Evolutionary conservation across 2,797 vertebrate species (phyloP).

Genomic region (Silurus lanzhouensis): DNA sequence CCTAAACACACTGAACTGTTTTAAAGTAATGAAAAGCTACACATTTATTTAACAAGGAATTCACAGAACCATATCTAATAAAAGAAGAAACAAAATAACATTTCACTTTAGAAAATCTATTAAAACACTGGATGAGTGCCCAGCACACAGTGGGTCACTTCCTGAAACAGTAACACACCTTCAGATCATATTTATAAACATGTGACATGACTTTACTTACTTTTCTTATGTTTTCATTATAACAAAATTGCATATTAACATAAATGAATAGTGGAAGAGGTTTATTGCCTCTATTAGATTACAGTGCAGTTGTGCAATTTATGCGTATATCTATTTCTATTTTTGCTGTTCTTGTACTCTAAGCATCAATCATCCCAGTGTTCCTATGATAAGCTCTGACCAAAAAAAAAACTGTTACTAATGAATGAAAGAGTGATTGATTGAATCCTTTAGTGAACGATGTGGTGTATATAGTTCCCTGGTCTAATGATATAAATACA

Average conservation of each 20-base stretch:
- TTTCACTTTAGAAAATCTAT: background rate
- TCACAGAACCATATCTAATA: background rate
- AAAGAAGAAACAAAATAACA: conserved; percentile 1
- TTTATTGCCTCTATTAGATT: background rate
- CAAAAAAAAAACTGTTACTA: background rate
- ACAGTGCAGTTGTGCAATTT: background rate
- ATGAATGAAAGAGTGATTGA: background rate
- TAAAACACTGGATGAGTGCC: background rate
- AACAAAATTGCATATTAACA: background rate
- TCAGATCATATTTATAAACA: background rate
- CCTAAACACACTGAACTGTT: too few species aligned
- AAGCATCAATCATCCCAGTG: background rate
- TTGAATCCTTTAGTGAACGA: background rate
- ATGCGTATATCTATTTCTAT: background rate
- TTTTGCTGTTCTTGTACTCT: background rate
- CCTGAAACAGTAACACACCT: background rate
- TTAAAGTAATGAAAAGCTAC: background rate
- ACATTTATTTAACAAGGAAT: background rate
- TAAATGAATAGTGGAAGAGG: background rate
- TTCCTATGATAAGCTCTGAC: background rate
- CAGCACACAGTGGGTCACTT: background rate
- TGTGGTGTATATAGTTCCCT: background rate
- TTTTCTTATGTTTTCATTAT: background rate
- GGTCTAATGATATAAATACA: background rate
- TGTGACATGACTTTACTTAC: background rate